Evolutionary conservation across 2,888 invertebrate species (phyloP).

Genomic region (Orthosia cruda): DNA sequence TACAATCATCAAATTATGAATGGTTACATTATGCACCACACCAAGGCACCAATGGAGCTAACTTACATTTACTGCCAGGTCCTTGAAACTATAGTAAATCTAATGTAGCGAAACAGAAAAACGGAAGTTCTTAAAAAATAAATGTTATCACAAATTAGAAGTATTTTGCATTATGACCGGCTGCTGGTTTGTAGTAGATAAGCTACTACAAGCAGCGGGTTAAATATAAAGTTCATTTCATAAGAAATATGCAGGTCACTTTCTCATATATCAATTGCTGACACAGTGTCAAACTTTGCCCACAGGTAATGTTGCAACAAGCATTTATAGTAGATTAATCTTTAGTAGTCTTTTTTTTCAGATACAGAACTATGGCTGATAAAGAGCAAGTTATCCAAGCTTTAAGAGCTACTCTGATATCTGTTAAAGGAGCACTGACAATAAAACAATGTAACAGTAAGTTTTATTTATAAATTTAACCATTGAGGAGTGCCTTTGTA

Average conservation of each 20-base stretch:
- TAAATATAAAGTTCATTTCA: background rate
- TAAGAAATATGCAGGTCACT: background rate
- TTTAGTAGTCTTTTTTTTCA: slow-evolving; percentile 23
- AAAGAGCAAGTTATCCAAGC: slow-evolving; percentile 89
- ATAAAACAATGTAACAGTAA: slow-evolving; percentile 91
- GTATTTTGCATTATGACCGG: background rate
- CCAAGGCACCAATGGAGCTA: background rate
- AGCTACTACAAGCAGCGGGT: no score
- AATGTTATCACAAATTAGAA: background rate
- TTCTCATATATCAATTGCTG: no score
- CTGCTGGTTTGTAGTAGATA: no score
- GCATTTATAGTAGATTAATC: background rate
- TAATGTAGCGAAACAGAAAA: background rate
- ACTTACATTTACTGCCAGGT: background rate
- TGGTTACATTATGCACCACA: no score
- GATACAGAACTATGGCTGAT: slow-evolving; percentile 79
- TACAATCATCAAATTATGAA: no score
- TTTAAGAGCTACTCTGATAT: slow-evolving; percentile 88
- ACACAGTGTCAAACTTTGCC: background rate
- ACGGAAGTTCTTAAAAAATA: background rate
- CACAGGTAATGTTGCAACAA: background rate
- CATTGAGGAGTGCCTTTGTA: no score
- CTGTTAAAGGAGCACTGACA: slow-evolving; percentile 90
- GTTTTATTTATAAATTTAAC: slow-evolving; percentile 68
- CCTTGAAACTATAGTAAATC: background rate